phyloP scores from a whole-genome alignment of 2,113 vertebrate genomes.

The Lethenteron camtschaticum region DNA sequence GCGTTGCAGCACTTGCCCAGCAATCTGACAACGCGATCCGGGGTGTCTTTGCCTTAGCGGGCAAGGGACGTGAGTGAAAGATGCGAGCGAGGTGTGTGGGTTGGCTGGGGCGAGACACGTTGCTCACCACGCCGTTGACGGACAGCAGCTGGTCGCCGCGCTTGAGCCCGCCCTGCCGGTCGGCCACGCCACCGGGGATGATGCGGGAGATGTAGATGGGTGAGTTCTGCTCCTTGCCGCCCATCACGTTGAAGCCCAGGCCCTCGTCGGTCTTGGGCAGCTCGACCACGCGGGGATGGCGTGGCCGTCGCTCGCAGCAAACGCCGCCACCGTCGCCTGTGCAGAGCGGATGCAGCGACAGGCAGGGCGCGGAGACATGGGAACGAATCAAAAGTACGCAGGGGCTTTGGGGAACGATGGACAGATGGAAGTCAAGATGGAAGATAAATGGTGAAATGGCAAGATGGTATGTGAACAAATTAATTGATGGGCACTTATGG shows the following conservation, averaged over 20 bases:
- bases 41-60: no score
- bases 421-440: no score
- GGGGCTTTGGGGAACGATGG: no score
- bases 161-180: constrained; percentile 68
- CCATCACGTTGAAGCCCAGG: constrained; percentile 78
- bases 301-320: constrained; percentile 65
- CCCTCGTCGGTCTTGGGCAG: constrained; percentile 71
- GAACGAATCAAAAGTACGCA: no score
- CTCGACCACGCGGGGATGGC: constrained; percentile 68
- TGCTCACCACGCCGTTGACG: constrained; percentile 61
- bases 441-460: no score
- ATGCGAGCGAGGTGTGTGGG: no score
- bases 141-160: constrained; percentile 68
- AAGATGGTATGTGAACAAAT: no score
- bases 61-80: no score
- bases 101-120: no score
- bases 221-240: constrained; percentile 73
- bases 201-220: constrained; percentile 77
- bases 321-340: constrained; percentile 64
- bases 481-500: neutral
- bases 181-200: constrained; percentile 60
- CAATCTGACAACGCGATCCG: no score
- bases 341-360: constrained; percentile 1
- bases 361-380: no score
- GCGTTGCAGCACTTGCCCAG: no score